Evolutionary conservation across 2,888 invertebrate genomes (phyloP), one percentile per base, ranked within the genome.

Genomic region (Harpalus rufipes): DNA sequence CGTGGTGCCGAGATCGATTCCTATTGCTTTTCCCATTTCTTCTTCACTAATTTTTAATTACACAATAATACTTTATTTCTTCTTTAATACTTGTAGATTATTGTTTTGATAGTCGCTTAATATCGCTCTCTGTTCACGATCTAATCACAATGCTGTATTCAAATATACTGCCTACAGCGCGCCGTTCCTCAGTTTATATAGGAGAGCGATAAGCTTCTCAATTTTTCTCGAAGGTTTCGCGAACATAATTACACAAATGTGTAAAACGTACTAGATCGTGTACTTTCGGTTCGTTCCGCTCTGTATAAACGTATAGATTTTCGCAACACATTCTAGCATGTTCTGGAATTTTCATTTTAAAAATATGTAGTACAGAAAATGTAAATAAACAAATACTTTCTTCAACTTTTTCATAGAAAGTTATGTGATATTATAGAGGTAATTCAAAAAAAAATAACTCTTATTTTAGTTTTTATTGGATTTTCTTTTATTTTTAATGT

Each of bases 1-100:
- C 14, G 96, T 97, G 81, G 97, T 97, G 81, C 97, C 97, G 88
- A 97, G 92, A 91, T 97, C 97, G 90, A 97, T 97, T 87, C 96
- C 96, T 87, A 96, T 93, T 84, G 95, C 94, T 72, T 74, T 59
- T 80, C 59, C 84, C 65, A 56, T 85, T 51, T 82, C 80, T 63
- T 21, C 39, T 41, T 32, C 32, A 32, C 32, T 32, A 10, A 10
- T 58, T 72, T 21, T n/a, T 44, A 51, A 68, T 39, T 25, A 44
- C 32, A 21, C 68, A 25, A 41, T 32, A 32, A 32, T 44, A 16
- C 16, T 41, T 74, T 16, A 74, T 59, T 18, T 59, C 18, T 18
- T 59, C 18, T 14, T 12, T 7, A 39, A 74, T 74, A 32, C 74
- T 12, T 14, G 25, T 44, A 32, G 7, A 65, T 14, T 44, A 6